These are phyloP conservation scores for Hystrix brachyura DNA, from an alignment of 2,113 vertebrate genomes.

Conservation along the genomic window DNA sequence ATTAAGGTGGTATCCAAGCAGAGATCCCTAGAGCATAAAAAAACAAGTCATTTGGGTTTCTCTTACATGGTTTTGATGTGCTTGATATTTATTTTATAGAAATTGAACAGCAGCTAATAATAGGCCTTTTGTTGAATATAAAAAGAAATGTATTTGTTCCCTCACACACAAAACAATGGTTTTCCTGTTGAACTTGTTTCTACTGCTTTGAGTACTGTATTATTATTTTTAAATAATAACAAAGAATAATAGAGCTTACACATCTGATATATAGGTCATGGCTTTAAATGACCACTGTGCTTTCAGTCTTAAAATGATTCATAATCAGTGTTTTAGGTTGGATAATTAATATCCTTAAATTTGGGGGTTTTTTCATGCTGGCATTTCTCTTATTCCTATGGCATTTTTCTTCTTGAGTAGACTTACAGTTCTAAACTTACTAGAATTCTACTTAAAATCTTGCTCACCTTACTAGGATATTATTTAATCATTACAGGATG, in stretches of 20 bases:
- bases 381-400: background rate
- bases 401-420: slow-evolving; percentile 20
- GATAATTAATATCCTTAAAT: background rate
- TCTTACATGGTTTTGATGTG: slow-evolving; percentile 33
- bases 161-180: slow-evolving; percentile 82
- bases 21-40: slow-evolving; percentile 60
- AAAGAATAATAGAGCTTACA: background rate
- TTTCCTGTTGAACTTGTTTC: slow-evolving; percentile 83
- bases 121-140: slow-evolving; percentile 77
- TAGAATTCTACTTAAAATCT: background rate
- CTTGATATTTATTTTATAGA: slow-evolving; percentile 64
- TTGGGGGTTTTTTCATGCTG: background rate
- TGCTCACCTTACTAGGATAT: background rate
- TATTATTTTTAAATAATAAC: slow-evolving; percentile 53
- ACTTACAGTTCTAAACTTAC: background rate
- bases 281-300: slow-evolving; percentile 22
- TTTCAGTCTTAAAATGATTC: slow-evolving; percentile 51
- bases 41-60: slow-evolving; percentile 36
- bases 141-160: slow-evolving; percentile 78
- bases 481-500: background rate
- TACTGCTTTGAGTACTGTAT: slow-evolving; percentile 68
- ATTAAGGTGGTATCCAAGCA: background rate
- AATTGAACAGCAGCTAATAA: slow-evolving; percentile 71
- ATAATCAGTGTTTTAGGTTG: slow-evolving; percentile 33
- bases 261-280: slow-evolving; percentile 10